Conservation (phyloP, 2,888 invertebrate genomes). For the Drosophila yooni region DNA sequence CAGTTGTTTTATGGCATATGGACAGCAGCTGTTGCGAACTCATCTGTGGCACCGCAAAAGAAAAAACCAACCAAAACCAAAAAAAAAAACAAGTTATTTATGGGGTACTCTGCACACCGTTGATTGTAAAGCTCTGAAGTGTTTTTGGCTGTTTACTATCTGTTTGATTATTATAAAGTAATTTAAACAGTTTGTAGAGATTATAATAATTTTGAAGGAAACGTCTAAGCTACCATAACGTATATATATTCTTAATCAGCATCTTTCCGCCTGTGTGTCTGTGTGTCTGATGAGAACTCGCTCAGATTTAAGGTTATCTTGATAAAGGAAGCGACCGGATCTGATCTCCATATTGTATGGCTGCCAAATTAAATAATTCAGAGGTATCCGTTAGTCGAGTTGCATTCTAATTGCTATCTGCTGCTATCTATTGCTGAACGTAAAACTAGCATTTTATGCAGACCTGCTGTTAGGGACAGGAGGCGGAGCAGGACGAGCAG, state of each 20-base stretch:
- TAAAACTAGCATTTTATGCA: conserved; percentile 80
- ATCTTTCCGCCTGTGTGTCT: background rate
- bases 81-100: conserved; percentile 41
- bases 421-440: conserved; percentile 50
- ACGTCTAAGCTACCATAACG: background rate
- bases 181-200: background rate
- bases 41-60: background rate
- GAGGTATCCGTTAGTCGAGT: conserved; percentile 23
- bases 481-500: conserved; percentile 5
- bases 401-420: background rate
- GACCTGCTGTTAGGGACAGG: conserved; percentile 55
- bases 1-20: conserved; percentile 65
- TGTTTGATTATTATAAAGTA: background rate
- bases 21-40: conserved; percentile 57
- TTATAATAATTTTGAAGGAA: background rate
- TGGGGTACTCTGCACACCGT: conserved; percentile 18
- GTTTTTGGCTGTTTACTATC: background rate
- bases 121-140: background rate
- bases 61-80: conserved; percentile 21
- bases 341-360: background rate
- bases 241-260: background rate
- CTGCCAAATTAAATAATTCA: background rate
- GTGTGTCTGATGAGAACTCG: background rate
- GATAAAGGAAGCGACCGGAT: background rate
- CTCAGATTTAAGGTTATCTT: background rate